Conservation (phyloP, 2,113 vertebrate genomes). For the Zosterops hypoxanthus region DNA sequence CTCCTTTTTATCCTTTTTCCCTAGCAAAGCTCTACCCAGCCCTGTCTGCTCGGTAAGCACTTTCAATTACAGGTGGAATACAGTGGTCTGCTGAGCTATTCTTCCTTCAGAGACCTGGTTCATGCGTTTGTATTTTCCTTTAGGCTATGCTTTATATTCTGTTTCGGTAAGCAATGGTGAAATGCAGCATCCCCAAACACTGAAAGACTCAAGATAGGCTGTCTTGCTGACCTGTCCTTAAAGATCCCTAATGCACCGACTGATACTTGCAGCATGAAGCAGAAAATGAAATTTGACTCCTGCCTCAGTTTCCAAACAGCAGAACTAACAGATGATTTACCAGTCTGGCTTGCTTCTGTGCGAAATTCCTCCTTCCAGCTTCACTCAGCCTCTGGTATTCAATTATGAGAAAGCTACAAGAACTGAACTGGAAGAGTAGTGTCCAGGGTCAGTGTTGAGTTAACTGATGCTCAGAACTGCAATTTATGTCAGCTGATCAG, state of each 20-base stretch:
- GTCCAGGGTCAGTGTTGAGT: neutral
- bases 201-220: neutral
- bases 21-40: neutral
- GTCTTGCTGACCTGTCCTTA: neutral
- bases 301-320: constrained; percentile 65
- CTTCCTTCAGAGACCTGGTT: neutral
- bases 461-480: neutral
- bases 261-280: neutral
- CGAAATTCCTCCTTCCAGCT: constrained; percentile 13
- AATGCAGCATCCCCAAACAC: neutral
- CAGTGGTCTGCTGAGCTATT: neutral
- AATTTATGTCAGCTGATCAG: neutral
- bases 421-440: constrained; percentile 16
- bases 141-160: neutral
- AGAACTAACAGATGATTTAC: constrained; percentile 58
- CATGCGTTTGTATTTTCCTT: neutral
- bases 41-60: neutral
- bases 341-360: constrained; percentile 40
- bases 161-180: neutral
- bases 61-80: neutral
- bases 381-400: neutral
- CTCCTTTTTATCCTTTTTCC: neutral
- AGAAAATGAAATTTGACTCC: constrained; percentile 37
- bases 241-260: neutral
- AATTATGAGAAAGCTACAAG: neutral